Conservation (phyloP, 2,797 vertebrate species). For the Oceanodroma leucorhoa region DNA sequence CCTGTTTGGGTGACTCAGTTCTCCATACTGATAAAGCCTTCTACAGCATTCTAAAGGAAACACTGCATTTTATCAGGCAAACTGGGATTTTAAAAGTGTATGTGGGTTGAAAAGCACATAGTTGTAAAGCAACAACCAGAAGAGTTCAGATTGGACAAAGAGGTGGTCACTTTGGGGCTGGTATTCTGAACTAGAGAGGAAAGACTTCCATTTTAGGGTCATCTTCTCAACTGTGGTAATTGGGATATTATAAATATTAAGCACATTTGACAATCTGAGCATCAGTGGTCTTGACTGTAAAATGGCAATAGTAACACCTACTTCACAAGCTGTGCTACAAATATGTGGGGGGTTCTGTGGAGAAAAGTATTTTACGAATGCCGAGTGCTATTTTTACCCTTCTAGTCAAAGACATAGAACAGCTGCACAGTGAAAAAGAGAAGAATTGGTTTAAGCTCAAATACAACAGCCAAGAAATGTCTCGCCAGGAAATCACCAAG, state of each 20-base stretch:
- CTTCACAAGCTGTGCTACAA: not conserved
- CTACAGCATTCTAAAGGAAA: not conserved
- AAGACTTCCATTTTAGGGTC: not conserved
- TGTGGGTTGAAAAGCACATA: not conserved
- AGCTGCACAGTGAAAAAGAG: not conserved
- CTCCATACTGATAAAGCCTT: not conserved
- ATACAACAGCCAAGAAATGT: not conserved
- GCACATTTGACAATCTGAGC: not conserved
- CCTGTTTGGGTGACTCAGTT: not conserved
- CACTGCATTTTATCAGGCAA: not conserved
- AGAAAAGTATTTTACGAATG: not conserved
- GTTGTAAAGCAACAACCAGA: not conserved
- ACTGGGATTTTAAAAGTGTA: not conserved
- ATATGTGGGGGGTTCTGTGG: not conserved
- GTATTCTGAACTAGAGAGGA: not conserved
- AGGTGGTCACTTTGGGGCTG: not conserved
- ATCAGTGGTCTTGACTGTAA: not conserved
- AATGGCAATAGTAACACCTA: not conserved
- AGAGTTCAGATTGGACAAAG: not conserved
- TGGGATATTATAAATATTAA: not conserved
- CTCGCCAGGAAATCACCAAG: constrained; percentile 19
- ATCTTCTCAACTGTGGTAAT: not conserved
- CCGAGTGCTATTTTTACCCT: not conserved
- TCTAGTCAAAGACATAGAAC: not conserved
- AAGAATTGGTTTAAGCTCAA: not conserved